Evolutionary conservation across 2,797 vertebrate genomes (phyloP).

Genomic region (Semotilus atromaculatus): DNA sequence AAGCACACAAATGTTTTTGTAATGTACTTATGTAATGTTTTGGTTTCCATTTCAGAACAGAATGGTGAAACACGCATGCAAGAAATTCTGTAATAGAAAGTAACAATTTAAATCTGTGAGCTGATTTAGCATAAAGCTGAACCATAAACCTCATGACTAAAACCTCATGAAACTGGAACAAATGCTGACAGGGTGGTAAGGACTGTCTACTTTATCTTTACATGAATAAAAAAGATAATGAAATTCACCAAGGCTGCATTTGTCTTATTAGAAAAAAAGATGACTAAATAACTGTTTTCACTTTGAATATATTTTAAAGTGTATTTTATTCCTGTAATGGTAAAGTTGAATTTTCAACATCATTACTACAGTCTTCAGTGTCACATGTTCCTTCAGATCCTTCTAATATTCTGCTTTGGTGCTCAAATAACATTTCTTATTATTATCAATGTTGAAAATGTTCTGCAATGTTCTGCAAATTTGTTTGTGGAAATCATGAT

Average conservation of each 20-base stretch:
- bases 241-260: not conserved
- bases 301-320: not conserved
- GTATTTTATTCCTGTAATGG: not conserved
- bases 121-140: not conserved
- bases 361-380: not conserved
- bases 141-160: not conserved
- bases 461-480: too few species aligned
- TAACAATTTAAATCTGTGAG: not conserved
- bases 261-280: not conserved
- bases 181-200: not conserved
- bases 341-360: not conserved
- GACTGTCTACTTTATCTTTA: not conserved
- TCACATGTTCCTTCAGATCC: not conserved
- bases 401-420: not conserved
- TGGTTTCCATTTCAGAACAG: not conserved
- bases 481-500: not conserved
- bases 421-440: not conserved
- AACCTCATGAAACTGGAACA: not conserved
- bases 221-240: not conserved
- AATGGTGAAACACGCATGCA: not conserved
- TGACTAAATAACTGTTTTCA: not conserved
- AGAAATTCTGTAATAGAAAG: conserved; percentile 4
- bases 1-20: conserved; percentile 12
- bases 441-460: not conserved
- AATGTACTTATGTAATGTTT: not conserved